Conservation (phyloP, 2,797 vertebrate species). For the Sternotherus odoratus region DNA sequence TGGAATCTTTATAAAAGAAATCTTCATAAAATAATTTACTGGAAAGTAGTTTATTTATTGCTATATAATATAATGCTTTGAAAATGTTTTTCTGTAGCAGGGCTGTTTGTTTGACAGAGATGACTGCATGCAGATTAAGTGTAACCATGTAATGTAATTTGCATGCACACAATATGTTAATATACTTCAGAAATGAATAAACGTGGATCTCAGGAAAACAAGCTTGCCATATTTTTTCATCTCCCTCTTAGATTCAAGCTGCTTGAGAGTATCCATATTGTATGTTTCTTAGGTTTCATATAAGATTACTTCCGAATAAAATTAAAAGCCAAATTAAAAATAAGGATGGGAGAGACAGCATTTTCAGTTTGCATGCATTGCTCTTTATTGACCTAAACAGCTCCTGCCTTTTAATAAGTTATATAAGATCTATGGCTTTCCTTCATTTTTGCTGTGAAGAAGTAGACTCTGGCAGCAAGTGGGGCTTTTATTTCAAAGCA, state of each 20-base stretch:
- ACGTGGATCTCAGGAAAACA: neutral
- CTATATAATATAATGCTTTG: neutral
- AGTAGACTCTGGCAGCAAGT: neutral
- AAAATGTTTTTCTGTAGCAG: neutral
- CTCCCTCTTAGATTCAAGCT: neutral
- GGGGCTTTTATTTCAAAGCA: neutral
- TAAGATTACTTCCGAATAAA: neutral
- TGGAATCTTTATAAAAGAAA: conserved; percentile 7
- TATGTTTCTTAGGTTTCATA: neutral
- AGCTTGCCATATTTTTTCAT: neutral
- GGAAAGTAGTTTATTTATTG: neutral
- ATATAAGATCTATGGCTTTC: neutral
- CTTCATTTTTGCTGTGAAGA: neutral
- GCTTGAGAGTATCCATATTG: neutral
- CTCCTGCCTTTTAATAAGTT: neutral
- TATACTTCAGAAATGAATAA: neutral
- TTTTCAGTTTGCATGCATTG: neutral
- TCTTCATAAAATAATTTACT: neutral
- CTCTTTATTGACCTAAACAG: neutral
- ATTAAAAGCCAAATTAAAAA: conserved; percentile 20
- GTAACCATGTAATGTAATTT: neutral
- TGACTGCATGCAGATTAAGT: neutral
- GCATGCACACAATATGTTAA: neutral
- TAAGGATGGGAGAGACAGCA: neutral
- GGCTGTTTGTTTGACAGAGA: neutral